Conservation (phyloP, 2,113 vertebrate species). For the Accipiter virgatus region DNA sequence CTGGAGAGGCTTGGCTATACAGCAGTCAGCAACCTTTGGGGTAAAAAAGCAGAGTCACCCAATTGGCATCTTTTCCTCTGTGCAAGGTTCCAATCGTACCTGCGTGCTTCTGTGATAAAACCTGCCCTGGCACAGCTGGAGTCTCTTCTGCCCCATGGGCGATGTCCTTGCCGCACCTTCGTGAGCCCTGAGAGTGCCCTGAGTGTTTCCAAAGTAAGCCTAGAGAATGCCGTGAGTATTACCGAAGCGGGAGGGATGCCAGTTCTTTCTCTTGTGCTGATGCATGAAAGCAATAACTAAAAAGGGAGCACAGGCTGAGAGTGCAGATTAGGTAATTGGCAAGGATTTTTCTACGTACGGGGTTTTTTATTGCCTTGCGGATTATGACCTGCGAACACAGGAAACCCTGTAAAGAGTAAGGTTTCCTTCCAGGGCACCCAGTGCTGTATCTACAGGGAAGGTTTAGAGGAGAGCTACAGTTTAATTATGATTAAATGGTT, state of each 20-base stretch:
- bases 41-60: background rate
- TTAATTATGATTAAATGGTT: background rate
- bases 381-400: background rate
- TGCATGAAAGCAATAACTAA: background rate
- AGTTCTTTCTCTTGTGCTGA: background rate
- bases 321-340: background rate
- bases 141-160: background rate
- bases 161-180: background rate
- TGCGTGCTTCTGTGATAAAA: background rate
- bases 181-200: background rate
- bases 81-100: fast-evolving
- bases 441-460: background rate
- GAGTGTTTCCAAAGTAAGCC: background rate
- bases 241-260: background rate
- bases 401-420: background rate
- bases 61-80: background rate
- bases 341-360: background rate
- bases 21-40: background rate
- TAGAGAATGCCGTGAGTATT: background rate
- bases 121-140: background rate
- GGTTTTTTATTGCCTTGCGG: background rate
- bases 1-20: background rate
- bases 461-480: background rate
- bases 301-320: background rate
- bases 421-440: background rate